Conservation (phyloP, 1,140 invertebrate species). For the Papilio polyxenes region DNA sequence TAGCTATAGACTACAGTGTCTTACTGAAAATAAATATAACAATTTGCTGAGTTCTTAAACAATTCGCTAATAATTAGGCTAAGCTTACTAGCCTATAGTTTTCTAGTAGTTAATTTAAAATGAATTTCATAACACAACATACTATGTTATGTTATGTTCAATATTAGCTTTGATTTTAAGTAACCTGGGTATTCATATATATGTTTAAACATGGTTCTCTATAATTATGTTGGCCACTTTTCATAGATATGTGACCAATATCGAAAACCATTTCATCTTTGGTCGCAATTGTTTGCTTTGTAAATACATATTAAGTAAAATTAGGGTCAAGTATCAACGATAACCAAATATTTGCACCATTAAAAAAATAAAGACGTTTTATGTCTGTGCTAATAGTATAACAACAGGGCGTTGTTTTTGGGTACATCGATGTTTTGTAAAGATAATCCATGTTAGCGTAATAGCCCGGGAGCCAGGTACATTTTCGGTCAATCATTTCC, state of each 20-base stretch:
- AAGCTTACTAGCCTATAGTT: too few relatives aligned
- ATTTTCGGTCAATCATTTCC: too few relatives aligned
- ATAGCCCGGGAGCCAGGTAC: too few relatives aligned
- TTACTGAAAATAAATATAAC: too few relatives aligned
- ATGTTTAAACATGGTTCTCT: neutral
- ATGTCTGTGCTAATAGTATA: neutral
- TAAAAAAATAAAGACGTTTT: constrained; percentile 31
- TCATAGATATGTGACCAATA: constrained; percentile 1
- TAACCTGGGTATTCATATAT: neutral
- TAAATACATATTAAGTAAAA: constrained; percentile 17
- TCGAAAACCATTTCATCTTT: neutral
- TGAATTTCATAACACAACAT: too few relatives aligned
- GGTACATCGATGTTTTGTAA: neutral
- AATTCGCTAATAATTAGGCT: too few relatives aligned
- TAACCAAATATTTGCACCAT: constrained; percentile 18
- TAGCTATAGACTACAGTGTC: too few relatives aligned
- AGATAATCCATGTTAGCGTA: neutral
- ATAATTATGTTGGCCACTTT: neutral
- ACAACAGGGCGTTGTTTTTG: neutral
- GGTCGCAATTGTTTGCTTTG: neutral
- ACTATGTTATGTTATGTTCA: too few relatives aligned
- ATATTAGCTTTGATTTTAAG: too few relatives aligned
- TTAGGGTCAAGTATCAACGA: constrained; percentile 28
- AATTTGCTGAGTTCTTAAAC: too few relatives aligned
- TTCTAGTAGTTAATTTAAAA: too few relatives aligned